Evolutionary conservation across 2,113 vertebrate species (phyloP), one percentile per base, ranked within the genome.

Genomic region (Calypte anna): DNA sequence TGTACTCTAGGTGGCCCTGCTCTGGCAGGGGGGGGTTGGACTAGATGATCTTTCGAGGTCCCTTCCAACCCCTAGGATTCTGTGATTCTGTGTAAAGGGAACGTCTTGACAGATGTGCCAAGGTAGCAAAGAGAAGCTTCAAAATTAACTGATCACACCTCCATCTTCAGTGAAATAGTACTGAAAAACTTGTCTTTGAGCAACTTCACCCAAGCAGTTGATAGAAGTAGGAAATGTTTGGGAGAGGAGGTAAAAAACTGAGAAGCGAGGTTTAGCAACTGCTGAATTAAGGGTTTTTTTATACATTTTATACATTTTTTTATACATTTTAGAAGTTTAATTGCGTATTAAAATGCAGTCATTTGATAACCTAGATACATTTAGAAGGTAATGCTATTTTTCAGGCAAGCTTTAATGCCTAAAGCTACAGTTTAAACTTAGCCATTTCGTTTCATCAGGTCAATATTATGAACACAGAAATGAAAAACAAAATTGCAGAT

Each of bases 371-470:
- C 14, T 43, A 53, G 24, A 55, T 63, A 46, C 4, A 12, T 38
- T 69, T 82, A 86, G 21, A 93, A 62, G 9, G 9, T 61, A 61
- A 70, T 62, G 15, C 18, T 77, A 54, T 54, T 82, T 92, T 94
- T 62, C 59, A 88, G 58, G 18, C 10, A 63, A 3, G 15, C 7
- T 61, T 92, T 87, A 18, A 46, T 59, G 38, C 23, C 48, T 75
- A 69, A 93, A 96, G 6, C 33, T 89, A 64, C 20, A 5, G 21
- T 78, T 81, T 77, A 91, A 79, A 14, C 8, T 74, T 77, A 89
- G 9, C 4, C 17, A 54, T 61, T 93, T 82, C 19, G 76, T 82
- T 80, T 86, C 69, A 73, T 79, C 33, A 59, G 15, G 9, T 91
- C 25, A 31, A 1, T 78, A 24, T 64, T 91, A 43, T 51, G 9